A percentile compares a stretch with the other conserved stretches of the same genome.
phyloP scores from a whole-genome alignment of 2,113 vertebrate genomes.

The Sminthopsis crassicaudata region DNA sequence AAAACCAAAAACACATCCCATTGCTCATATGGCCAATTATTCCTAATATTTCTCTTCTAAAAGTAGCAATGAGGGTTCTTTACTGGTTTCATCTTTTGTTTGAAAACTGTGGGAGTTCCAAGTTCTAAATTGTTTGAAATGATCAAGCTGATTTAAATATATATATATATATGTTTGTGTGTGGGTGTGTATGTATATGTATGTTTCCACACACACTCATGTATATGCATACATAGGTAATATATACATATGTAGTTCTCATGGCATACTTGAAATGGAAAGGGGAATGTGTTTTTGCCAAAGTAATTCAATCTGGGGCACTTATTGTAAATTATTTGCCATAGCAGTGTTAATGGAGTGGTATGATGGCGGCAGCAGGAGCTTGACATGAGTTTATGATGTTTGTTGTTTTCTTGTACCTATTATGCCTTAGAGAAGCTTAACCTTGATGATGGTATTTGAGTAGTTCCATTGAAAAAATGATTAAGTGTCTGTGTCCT shows the following conservation, averaged over 20 bases:
- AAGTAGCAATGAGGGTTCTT: not conserved
- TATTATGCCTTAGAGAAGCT: not conserved
- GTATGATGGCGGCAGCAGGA: too few species aligned
- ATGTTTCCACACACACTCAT: not conserved
- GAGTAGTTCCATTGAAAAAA: not conserved
- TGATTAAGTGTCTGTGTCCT: not conserved
- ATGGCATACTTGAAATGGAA: not conserved
- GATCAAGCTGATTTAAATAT: not conserved
- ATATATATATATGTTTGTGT: too few species aligned
- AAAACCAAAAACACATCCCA: not conserved
- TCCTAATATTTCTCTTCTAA: not conserved
- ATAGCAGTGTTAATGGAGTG: too few species aligned
- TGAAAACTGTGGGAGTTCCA: conserved; percentile 2
- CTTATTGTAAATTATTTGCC: not conserved
- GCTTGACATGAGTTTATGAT: too few species aligned
- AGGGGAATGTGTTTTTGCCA: not conserved
- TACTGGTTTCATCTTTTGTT: conserved; percentile 2
- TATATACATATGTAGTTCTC: not conserved
- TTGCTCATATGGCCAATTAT: not conserved
- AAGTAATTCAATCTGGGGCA: not conserved
- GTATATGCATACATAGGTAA: too few species aligned
- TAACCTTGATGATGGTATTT: not conserved
- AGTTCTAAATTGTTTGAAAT: conserved; percentile 35
- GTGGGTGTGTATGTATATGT: not conserved
- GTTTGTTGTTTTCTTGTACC: not conserved